A percentile compares a stretch with the other conserved stretches of the same genome.
These are phyloP conservation scores for Oryzias javanicus DNA, from an alignment of 2,113 vertebrate genomes.

Conservation along the genomic window DNA sequence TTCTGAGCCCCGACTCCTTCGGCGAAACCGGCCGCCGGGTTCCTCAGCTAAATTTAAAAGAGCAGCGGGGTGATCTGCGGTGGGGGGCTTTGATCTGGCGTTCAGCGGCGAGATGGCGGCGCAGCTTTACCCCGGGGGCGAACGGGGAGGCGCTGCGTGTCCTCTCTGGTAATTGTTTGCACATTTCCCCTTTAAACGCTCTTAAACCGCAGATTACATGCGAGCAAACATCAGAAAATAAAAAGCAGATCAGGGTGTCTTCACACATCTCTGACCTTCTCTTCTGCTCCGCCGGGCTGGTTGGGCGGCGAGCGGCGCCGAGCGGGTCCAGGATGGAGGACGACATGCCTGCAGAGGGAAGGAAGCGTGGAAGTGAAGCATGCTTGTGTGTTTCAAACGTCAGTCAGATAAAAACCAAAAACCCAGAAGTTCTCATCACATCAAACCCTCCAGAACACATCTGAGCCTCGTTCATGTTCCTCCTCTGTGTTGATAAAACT, in stretches of 20 bases:
- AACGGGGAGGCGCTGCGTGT: conserved; percentile 29
- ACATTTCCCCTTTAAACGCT: conserved; percentile 44
- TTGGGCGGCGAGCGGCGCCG: conserved; percentile 21
- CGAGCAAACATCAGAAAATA: conserved; percentile 19
- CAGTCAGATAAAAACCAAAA: background rate
- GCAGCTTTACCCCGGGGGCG: conserved; percentile 26
- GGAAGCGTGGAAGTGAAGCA: background rate
- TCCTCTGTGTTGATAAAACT: no score
- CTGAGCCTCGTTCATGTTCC: no score
- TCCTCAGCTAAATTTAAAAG: conserved; percentile 54
- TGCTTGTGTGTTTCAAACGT: background rate
- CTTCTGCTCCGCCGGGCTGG: conserved; percentile 5
- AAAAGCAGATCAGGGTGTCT: conserved; percentile 3
- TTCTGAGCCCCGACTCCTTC: conserved; percentile 15
- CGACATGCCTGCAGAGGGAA: conserved; percentile 27
- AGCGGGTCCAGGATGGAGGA: conserved; percentile 27
- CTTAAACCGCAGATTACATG: conserved; percentile 15
- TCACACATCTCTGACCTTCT: conserved; percentile 25
- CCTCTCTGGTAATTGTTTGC: conserved; percentile 59
- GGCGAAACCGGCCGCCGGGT: conserved; percentile 39
- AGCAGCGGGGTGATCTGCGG: conserved; percentile 42
- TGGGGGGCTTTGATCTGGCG: conserved; percentile 60
- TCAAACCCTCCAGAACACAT: background rate
- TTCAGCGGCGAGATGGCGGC: conserved; percentile 46
- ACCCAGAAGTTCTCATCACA: conserved; percentile 6